phyloP scores from a whole-genome alignment of 2,888 invertebrate species.

The Scaptomyza parva region DNA sequence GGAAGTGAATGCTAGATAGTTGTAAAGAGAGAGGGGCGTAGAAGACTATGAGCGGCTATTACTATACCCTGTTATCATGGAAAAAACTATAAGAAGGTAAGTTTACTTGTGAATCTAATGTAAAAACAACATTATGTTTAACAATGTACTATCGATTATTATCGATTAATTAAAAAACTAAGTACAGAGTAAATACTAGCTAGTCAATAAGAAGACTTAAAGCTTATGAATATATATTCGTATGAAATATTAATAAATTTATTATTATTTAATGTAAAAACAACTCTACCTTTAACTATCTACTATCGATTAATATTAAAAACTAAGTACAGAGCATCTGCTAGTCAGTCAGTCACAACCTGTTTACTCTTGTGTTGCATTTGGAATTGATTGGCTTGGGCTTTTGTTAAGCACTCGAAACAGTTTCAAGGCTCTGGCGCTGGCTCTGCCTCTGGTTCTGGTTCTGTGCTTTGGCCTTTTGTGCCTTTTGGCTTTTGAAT shows the following conservation, averaged over 20 bases:
- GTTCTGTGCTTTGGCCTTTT: conserved; percentile 8
- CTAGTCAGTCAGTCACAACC: background rate
- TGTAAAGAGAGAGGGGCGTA: no score
- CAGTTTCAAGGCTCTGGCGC: conserved; percentile 3
- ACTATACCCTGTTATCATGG: background rate
- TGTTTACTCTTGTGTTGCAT: conserved; percentile 43
- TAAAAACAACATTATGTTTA: no score
- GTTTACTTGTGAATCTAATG: no score
- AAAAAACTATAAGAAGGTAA: no score
- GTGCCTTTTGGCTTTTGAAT: conserved; percentile 17
- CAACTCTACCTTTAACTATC: background rate
- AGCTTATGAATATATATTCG: background rate
- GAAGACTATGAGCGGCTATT: background rate
- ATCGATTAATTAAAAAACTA: no score
- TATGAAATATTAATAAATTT: background rate
- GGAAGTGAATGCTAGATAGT: background rate
- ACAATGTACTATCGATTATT: no score
- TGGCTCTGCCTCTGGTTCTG: background rate
- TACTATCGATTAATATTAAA: background rate
- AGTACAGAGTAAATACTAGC: no score
- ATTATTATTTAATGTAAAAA: no score
- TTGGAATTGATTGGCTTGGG: conserved; percentile 60
- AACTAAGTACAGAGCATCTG: background rate
- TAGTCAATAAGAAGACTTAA: no score
- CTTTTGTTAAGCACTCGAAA: conserved; percentile 5